Evolutionary conservation across 2,888 invertebrate species (phyloP), one percentile per base, ranked within the genome.

Genomic region (Ametastegia equiseti): DNA sequence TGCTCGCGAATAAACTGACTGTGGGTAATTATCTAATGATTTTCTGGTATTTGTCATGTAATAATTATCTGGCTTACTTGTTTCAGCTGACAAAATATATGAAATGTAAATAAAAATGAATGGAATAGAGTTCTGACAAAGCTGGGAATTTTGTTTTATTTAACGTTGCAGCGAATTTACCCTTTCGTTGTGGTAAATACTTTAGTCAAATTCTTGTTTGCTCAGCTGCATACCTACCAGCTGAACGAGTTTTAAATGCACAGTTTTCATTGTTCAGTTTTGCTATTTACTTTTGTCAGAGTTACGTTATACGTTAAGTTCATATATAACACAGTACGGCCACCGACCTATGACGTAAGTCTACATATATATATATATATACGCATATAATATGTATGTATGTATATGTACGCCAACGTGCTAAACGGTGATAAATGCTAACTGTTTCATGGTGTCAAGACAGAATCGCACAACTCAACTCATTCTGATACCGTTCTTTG

Each of bases 381-480:
- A 27, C 30, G 5, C 27, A n/a, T n/a, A n/a, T n/a, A n/a, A 19
- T 4, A 13, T 5, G 15, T 42, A 15, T 3, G 9, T 13, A 27
- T 11, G 33, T n/a, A 75, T 33, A 5, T 15, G 13, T n/a, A 1
- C 27, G 19, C 23, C 27, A 19, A 60, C 60, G 39, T 45, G 78
- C 60, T 78, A 78, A 78, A 78, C 30, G 78, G 45, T 60, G 77
- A 19, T 77, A 77, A 77, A 23, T 30, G 15, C 45, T 78, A 78
- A 78, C 63, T 42, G 63, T 78, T 75, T 9, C 42, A 30, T 63
- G 13, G n/a, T 7, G 27, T 5, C 13, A 1, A 0, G 11, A 4
- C 23, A n/a, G 6, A 15, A 23, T 60, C 27, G 60, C 30, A 23
- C 27, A 23, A 23, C 30, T 30, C 60, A 30, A 60, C 30, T 5